A percentile compares a stretch with the other conserved stretches of the same genome.
Evolutionary conservation across 2,113 vertebrate genomes (phyloP).

Genomic region (Rhinolophus ferrumequinum): DNA sequence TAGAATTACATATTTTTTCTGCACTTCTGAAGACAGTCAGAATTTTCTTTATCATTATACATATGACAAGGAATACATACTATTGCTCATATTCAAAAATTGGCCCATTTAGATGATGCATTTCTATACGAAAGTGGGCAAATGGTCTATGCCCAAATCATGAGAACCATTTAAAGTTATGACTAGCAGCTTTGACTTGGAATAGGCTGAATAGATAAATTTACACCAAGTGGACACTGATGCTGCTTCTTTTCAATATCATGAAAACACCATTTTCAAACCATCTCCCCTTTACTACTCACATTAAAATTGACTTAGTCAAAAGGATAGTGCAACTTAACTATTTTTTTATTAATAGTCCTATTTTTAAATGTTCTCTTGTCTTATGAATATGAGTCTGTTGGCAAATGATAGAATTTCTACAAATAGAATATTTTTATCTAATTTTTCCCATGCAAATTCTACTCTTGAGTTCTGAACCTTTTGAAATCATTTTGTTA

Average conservation of each 20-base stretch:
- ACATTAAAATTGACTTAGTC: neutral
- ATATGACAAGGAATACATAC: neutral
- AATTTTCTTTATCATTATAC: neutral
- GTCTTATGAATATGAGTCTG: neutral
- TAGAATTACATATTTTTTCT: constrained; percentile 16
- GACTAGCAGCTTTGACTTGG: constrained; percentile 33
- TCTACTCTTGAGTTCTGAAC: neutral
- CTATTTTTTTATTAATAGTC: constrained; percentile 47
- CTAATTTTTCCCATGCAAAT: neutral
- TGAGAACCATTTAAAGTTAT: constrained; percentile 42
- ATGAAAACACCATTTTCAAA: constrained; percentile 35
- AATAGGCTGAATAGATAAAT: constrained; percentile 29
- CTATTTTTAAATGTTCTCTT: constrained; percentile 22
- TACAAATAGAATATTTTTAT: neutral
- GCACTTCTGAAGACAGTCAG: neutral
- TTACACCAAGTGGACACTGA: neutral
- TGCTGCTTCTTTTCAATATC: constrained; percentile 1
- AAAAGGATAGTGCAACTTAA: neutral
- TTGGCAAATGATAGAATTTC: neutral
- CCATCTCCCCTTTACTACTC: constrained; percentile 2
- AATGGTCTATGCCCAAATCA: constrained; percentile 20
- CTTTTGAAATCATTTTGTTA: constrained; percentile 14
- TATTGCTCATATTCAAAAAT: constrained; percentile 14
- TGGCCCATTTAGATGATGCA: neutral
- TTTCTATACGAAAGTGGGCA: neutral